A percentile compares a stretch with the other conserved stretches of the same genome.
These are phyloP conservation scores for Leucosticte australis DNA, from an alignment of 2,113 vertebrate genomes.

Conservation along the genomic window DNA sequence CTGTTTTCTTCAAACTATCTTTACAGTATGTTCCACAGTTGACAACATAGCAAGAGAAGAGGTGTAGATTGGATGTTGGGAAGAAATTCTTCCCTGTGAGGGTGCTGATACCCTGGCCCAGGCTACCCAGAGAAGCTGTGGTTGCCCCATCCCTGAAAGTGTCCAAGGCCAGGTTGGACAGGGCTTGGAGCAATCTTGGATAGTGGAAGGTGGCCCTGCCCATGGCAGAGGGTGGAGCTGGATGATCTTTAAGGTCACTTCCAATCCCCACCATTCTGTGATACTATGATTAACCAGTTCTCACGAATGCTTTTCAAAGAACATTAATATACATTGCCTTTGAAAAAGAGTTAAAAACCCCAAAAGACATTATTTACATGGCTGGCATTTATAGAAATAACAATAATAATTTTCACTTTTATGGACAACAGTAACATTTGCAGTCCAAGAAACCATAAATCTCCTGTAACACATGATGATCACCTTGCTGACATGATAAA, in stretches of 20 bases:
- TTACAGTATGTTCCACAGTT: neutral
- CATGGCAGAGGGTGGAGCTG: neutral
- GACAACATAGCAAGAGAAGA: neutral
- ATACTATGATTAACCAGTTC: neutral
- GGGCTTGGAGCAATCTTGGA: neutral
- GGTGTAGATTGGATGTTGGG: too few species aligned
- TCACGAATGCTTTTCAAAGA: neutral
- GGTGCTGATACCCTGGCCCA: neutral
- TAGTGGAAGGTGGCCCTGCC: neutral
- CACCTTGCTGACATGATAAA: conserved; percentile 47
- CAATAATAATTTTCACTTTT: conserved; percentile 20
- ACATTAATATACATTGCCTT: neutral
- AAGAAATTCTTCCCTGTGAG: neutral
- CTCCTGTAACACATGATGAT: conserved; percentile 51
- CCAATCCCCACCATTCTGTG: neutral
- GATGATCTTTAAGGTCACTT: neutral
- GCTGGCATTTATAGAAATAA: conserved; percentile 47
- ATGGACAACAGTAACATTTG: conserved; percentile 31
- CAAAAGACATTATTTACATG: neutral
- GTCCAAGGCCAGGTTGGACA: fast-evolving
- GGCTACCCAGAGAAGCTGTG: neutral
- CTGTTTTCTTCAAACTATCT: neutral
- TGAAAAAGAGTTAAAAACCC: neutral
- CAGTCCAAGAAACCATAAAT: conserved; percentile 42
- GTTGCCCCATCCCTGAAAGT: neutral